Conservation (phyloP, 2,888 invertebrate species). For the Ichneumon xanthorius region DNA sequence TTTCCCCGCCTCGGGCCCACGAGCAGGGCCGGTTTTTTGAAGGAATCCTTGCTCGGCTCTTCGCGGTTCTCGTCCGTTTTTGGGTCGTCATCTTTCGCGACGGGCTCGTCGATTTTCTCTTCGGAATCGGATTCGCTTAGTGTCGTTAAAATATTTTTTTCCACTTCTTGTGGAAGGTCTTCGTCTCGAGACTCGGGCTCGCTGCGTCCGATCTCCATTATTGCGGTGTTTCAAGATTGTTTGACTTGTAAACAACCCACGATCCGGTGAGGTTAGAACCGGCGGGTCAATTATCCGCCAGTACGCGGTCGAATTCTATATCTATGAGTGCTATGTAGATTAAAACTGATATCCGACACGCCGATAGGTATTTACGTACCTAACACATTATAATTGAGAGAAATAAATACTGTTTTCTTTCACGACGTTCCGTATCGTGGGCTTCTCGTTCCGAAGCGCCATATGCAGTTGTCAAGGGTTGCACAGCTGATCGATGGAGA, state of each 20-base stretch:
- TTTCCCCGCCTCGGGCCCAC: conserved; percentile 77
- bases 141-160: neutral
- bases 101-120: neutral
- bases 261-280: conserved; percentile 1
- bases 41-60: conserved; percentile 62
- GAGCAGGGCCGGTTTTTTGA: conserved; percentile 77
- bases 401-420: conserved; percentile 4
- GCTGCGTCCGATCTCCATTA: neutral
- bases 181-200: neutral
- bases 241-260: conserved; percentile 2
- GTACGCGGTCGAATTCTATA: neutral
- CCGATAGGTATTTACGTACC: neutral
- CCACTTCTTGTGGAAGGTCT: neutral
- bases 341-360: neutral
- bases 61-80: neutral
- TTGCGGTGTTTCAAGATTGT: neutral
- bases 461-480: neutral
- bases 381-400: neutral
- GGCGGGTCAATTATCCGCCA: neutral
- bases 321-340: neutral
- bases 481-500: conserved; percentile 18
- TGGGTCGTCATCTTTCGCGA: neutral
- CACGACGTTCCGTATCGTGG: neutral
- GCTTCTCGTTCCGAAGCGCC: neutral
- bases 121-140: neutral